These are phyloP conservation scores for Thinocorus orbignyianus DNA, from an alignment of 2,113 vertebrate species.

Conservation along the genomic window DNA sequence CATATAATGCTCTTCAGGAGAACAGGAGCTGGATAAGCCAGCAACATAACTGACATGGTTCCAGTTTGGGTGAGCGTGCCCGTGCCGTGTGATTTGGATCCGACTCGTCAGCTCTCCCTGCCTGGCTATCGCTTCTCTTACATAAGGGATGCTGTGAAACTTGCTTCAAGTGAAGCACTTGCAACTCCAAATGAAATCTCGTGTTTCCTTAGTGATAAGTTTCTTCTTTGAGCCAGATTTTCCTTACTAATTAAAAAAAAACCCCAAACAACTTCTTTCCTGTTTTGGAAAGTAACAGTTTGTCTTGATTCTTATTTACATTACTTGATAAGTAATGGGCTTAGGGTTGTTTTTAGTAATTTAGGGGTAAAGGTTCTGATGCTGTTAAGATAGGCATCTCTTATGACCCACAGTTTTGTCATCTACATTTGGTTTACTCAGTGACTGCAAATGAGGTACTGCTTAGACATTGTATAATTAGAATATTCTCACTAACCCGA, in stretches of 20 bases:
- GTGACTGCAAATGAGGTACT: constrained; percentile 7
- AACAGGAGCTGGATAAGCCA: constrained; percentile 34
- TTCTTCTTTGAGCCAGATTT: neutral
- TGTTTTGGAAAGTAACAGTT: constrained; percentile 10
- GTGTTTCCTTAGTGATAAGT: neutral
- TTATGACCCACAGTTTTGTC: neutral
- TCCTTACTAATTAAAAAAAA: neutral
- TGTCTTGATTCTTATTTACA: neutral
- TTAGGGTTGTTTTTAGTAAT: constrained; percentile 31
- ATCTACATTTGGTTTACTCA: constrained; percentile 16
- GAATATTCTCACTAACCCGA: constrained; percentile 21
- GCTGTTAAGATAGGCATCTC: neutral
- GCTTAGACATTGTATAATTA: constrained; percentile 1
- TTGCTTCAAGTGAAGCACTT: neutral
- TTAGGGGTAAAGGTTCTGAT: neutral
- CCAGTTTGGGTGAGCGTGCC: neutral
- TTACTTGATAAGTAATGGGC: neutral
- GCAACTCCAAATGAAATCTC: neutral
- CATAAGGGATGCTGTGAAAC: neutral
- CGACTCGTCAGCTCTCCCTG: constrained; percentile 15
- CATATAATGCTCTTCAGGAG: constrained; percentile 51
- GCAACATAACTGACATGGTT: constrained; percentile 1
- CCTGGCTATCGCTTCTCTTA: constrained; percentile 2
- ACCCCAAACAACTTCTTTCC: neutral
- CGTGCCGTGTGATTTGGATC: constrained; percentile 13